Conservation (phyloP, 2,113 vertebrate species). For the Odocoileus hemionus region DNA sequence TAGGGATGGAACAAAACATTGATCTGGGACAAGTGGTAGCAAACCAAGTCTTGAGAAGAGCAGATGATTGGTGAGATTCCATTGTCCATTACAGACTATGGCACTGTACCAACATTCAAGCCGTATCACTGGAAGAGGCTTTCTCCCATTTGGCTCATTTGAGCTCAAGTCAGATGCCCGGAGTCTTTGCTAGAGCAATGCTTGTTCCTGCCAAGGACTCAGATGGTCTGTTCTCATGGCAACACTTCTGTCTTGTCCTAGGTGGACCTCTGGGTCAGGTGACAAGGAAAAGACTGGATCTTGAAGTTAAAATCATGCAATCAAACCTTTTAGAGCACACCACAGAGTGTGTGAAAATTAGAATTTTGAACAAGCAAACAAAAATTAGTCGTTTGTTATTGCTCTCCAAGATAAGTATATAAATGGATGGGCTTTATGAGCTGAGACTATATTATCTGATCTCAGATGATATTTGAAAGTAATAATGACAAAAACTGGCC, state of each 20-base stretch:
- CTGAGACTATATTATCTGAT: background rate
- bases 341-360: background rate
- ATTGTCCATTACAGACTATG: background rate
- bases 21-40: background rate
- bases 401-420: background rate
- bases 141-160: background rate
- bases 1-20: background rate
- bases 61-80: background rate
- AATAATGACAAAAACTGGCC: background rate
- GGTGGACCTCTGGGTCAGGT: background rate
- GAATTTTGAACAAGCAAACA: conserved; percentile 34
- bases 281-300: background rate
- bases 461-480: background rate
- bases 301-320: background rate
- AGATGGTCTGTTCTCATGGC: background rate
- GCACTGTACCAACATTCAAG: background rate
- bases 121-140: background rate
- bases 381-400: conserved; percentile 27
- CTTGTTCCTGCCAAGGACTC: background rate
- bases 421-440: background rate
- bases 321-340: background rate
- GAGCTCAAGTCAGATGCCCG: background rate
- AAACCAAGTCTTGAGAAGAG: background rate
- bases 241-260: background rate
- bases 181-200: background rate